A percentile compares a stretch with the other conserved stretches of the same genome.
Evolutionary conservation across 2,888 invertebrate genomes (phyloP).

Genomic region (Hydrotaea cyrtoneurina): DNA sequence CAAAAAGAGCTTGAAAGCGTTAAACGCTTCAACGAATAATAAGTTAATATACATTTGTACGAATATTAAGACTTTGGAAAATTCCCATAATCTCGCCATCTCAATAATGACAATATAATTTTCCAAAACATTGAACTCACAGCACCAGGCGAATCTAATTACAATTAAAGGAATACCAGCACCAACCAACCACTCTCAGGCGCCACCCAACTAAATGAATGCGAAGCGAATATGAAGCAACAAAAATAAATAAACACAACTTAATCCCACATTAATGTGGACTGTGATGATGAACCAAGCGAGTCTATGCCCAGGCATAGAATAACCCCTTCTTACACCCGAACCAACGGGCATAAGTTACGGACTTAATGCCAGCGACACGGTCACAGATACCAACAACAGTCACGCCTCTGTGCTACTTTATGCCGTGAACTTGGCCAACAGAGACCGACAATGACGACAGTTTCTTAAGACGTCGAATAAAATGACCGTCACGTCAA

Average conservation of each 20-base stretch:
- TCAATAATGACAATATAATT: constrained; percentile 49
- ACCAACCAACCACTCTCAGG: neutral
- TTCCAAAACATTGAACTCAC: constrained; percentile 61
- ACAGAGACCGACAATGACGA: constrained; percentile 68
- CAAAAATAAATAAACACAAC: constrained; percentile 61
- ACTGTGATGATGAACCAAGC: constrained; percentile 25
- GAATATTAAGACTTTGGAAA: constrained; percentile 29
- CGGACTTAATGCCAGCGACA: constrained; percentile 48
- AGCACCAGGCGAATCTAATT: constrained; percentile 54
- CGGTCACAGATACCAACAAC: neutral
- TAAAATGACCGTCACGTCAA: constrained; percentile 71
- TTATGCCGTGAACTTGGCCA: neutral
- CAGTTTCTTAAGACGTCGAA: constrained; percentile 69
- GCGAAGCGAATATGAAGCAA: constrained; percentile 8
- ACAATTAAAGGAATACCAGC: constrained; percentile 40
- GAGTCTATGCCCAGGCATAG: neutral
- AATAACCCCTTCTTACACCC: constrained; percentile 58
- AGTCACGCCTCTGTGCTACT: neutral
- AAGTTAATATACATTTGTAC: constrained; percentile 29
- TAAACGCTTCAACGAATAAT: constrained; percentile 31
- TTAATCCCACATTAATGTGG: constrained; percentile 56
- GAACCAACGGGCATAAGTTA: constrained; percentile 52
- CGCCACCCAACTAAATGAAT: neutral
- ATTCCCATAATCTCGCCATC: constrained; percentile 42
- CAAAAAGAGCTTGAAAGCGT: constrained; percentile 7